Evolutionary conservation across 2,797 vertebrate species (phyloP), one percentile per base, ranked within the genome.

Genomic region (Coranthus polyacanthus): DNA sequence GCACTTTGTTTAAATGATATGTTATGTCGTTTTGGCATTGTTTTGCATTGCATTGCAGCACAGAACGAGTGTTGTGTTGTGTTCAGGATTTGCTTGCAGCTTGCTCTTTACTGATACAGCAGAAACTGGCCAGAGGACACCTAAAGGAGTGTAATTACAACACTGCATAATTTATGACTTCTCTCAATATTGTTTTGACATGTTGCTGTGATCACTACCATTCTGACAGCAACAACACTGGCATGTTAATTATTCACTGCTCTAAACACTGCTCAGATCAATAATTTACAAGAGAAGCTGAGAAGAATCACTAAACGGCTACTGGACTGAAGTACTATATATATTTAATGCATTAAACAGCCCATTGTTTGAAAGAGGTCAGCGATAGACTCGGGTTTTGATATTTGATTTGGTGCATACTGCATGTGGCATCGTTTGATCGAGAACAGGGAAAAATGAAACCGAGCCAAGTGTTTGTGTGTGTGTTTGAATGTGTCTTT

Each of bases 151-250:
- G n/a, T 21, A 60, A 82, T 71, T 80, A 62, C 76, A 79, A 59
- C 52, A 15, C 66, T 88, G 81, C 81, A 92, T 92, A 87, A 93
- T 89, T 92, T 67, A 92, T 82, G 79, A 77, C 64, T 75, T 76
- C 63, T 76, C 70, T 90, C 73, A 82, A 89, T 91, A 90, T 88
- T 89, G 79, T 87, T 90, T 90, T 86, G 87, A 90, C 83, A 80
- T 66, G 59, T 72, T 58, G 80, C 78, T 62, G 72, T 66, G 55
- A 85, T 82, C 51, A 32, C 71, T 84, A 45, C n/a, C 41, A 39
- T 59, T 82, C 80, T 82, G 73, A 87, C 83, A 81, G 65, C 71
- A 76, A 54, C 75, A 83, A 84, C 68, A 81, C 64, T 39, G 78
- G 60, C 71, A 39, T 84, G 78, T 93, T 83, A 92, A 92, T 87